Percentiles rank a stretch among this genome's conserved stretches.
These are phyloP conservation scores for Anagrus nilaparvatae DNA, from an alignment of 1,140 invertebrate genomes.

Conservation along the genomic window DNA sequence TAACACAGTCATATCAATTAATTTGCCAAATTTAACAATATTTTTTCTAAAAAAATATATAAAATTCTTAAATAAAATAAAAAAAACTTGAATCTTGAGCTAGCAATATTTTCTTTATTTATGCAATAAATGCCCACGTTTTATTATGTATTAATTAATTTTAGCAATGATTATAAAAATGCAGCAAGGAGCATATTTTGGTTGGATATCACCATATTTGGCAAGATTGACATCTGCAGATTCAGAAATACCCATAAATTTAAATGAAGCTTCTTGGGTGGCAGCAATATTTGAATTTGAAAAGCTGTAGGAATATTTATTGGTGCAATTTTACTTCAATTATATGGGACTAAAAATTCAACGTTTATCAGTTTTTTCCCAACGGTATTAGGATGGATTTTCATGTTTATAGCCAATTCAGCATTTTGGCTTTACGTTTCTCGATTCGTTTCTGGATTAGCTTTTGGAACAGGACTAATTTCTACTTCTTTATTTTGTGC, in stretches of 20 bases:
- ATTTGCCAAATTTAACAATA: too few relatives aligned
- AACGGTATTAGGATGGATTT: conserved; percentile 51
- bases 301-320: conserved; percentile 30
- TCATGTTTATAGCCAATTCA: conserved; percentile 28
- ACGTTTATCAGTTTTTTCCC: conserved; percentile 50
- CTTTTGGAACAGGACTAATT: too few relatives aligned
- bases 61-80: too few relatives aligned
- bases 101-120: too few relatives aligned
- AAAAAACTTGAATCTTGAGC: too few relatives aligned
- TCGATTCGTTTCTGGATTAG: conserved; percentile 49
- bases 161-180: too few relatives aligned
- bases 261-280: conserved; percentile 54
- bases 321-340: conserved; percentile 33
- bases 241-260: conserved; percentile 42
- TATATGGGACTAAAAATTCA: conserved; percentile 54
- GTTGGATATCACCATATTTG: conserved; percentile 52
- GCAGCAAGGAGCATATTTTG: too few relatives aligned
- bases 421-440: conserved; percentile 44
- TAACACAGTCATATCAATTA: too few relatives aligned
- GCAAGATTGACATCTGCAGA: conserved; percentile 38
- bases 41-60: too few relatives aligned
- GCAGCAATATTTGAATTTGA: conserved; percentile 46
- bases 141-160: too few relatives aligned
- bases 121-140: too few relatives aligned
- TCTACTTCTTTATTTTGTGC: too few relatives aligned